These are phyloP conservation scores for Octodonta nipae DNA, from an alignment of 2,888 invertebrate species.

Conservation along the genomic window DNA sequence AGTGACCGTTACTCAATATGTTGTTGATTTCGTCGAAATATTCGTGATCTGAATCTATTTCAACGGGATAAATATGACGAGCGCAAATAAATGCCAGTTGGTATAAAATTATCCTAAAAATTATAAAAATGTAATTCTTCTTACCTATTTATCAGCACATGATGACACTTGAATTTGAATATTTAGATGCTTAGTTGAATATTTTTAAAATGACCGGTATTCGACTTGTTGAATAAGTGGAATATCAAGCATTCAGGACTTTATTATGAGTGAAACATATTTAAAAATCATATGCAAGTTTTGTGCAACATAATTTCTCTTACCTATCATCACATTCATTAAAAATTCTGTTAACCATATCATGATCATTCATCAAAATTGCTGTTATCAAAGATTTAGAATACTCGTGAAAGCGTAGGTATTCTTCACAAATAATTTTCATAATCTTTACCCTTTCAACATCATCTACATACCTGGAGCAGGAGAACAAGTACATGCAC, in stretches of 20 bases:
- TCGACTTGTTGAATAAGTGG: too few species aligned
- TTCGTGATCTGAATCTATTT: slow-evolving; percentile 58
- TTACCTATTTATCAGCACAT: too few species aligned
- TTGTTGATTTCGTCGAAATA: slow-evolving; percentile 69
- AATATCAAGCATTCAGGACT: too few species aligned
- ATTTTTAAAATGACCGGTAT: too few species aligned
- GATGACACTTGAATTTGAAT: too few species aligned
- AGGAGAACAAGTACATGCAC: slow-evolving; percentile 75
- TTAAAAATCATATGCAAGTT: too few species aligned
- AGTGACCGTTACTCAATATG: slow-evolving; percentile 85
- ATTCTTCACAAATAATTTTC: slow-evolving; percentile 70
- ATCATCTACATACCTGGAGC: slow-evolving; percentile 91
- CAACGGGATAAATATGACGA: slow-evolving; percentile 81
- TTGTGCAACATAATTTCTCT: slow-evolving; percentile 32
- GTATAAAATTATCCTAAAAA: slow-evolving; percentile 66
- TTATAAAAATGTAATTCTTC: too few species aligned
- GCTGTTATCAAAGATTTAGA: slow-evolving; percentile 79
- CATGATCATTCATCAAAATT: slow-evolving; percentile 73
- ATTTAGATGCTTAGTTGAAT: too few species aligned
- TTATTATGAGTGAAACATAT: too few species aligned
- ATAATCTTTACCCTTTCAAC: slow-evolving; percentile 66
- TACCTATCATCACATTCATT: slow-evolving; percentile 69
- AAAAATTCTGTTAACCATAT: slow-evolving; percentile 73
- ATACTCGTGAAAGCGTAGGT: slow-evolving; percentile 73
- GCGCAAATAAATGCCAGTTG: slow-evolving; percentile 94